A percentile compares a stretch with the other conserved stretches of the same genome.
These are phyloP conservation scores for Himalopsyche phryganea DNA, from an alignment of 1,140 invertebrate species.

Conservation along the genomic window DNA sequence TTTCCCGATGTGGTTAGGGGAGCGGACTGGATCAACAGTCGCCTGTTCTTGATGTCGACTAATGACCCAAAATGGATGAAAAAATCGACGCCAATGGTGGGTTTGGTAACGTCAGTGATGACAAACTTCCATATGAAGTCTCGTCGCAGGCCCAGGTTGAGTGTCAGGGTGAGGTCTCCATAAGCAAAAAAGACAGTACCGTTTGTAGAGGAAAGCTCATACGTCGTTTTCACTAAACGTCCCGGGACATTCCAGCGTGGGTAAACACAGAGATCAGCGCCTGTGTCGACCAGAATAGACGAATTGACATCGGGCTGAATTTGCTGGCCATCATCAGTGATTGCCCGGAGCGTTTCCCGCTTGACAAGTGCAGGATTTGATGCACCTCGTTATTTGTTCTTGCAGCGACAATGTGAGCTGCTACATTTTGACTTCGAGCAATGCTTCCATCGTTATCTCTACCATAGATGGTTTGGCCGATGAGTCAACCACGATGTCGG, in stretches of 20 bases:
- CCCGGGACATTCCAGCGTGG: not conserved
- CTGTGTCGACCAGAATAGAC: not conserved
- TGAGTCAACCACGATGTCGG: not conserved
- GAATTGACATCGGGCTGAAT: not conserved
- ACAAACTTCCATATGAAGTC: constrained; percentile 43
- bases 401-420: not conserved
- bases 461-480: constrained; percentile 10
- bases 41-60: constrained; percentile 30
- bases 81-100: constrained; percentile 47
- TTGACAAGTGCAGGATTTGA: not conserved
- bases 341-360: not conserved
- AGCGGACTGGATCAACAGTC: not conserved
- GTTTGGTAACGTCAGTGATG: constrained; percentile 40
- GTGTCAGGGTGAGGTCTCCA: constrained; percentile 15
- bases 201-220: not conserved
- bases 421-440: not conserved
- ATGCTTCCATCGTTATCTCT: no score
- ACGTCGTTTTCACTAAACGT: not conserved
- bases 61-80: constrained; percentile 36
- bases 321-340: not conserved
- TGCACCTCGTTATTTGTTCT: not conserved
- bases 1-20: not conserved
- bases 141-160: constrained; percentile 39
- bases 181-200: no score
- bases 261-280: constrained; percentile 2